Evolutionary conservation across 2,888 invertebrate species (phyloP).

Genomic region (Schrankia costaestrigalis): DNA sequence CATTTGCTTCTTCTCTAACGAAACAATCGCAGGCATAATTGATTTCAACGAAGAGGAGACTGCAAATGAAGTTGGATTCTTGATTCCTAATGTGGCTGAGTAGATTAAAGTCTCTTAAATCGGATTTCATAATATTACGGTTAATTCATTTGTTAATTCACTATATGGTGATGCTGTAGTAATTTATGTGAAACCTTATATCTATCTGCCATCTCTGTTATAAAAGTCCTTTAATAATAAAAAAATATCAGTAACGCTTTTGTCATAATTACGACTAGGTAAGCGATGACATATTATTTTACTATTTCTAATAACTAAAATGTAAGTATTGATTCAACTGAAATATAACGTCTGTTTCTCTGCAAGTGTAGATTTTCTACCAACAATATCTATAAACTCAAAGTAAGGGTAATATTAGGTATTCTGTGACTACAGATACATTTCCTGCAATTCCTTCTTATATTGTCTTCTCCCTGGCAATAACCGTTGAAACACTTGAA

Average conservation of each 20-base stretch:
- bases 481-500: conserved; percentile 33
- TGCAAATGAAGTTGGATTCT: conserved; percentile 61
- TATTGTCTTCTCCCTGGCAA: conserved; percentile 21
- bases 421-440: not conserved
- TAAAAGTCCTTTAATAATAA: too few species aligned
- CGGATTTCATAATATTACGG: not conserved
- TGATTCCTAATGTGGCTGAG: conserved; percentile 27
- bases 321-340: too few species aligned
- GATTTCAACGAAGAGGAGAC: conserved; percentile 72
- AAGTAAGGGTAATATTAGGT: not conserved
- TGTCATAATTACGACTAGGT: too few species aligned
- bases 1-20: conserved; percentile 73
- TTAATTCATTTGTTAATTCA: not conserved
- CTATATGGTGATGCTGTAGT: too few species aligned
- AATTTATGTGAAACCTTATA: too few species aligned
- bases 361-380: too few species aligned
- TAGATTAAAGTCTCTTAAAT: conserved; percentile 2
- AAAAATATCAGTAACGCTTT: too few species aligned
- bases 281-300: too few species aligned
- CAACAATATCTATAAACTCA: too few species aligned
- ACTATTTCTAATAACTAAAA: too few species aligned
- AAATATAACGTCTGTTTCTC: too few species aligned
- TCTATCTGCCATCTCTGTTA: too few species aligned
- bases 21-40: conserved; percentile 78
- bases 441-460: conserved; percentile 14